Evolutionary conservation across 2,113 vertebrate genomes (phyloP).

Genomic region (Neotragus moschatus): DNA sequence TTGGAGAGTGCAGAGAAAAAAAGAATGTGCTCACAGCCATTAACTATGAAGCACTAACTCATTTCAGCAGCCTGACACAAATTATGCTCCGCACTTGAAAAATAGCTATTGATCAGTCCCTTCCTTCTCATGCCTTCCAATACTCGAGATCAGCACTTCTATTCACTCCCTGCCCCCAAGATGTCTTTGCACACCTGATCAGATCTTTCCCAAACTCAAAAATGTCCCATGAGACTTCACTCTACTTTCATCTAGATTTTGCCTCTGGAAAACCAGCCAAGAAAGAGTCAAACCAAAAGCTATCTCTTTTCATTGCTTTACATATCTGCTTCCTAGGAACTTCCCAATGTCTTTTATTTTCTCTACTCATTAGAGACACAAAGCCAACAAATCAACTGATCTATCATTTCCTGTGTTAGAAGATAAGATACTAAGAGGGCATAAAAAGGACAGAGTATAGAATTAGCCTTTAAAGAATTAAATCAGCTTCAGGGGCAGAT

Average conservation of each 20-base stretch:
- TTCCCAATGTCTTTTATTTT: conserved; percentile 73
- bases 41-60: conserved; percentile 66
- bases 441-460: conserved; percentile 49
- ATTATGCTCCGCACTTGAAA: conserved; percentile 62
- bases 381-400: conserved; percentile 77
- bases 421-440: conserved; percentile 74
- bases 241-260: conserved; percentile 50
- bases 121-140: conserved; percentile 51
- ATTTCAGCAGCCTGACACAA: conserved; percentile 63
- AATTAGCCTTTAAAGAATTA: conserved; percentile 67
- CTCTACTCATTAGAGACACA: conserved; percentile 69
- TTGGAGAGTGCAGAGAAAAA: conserved; percentile 34
- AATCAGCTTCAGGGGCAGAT: conserved; percentile 29
- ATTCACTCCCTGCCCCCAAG: background rate
- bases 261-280: conserved; percentile 49
- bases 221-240: background rate
- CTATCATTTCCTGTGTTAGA: conserved; percentile 60
- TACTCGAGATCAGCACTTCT: conserved; percentile 62
- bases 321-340: conserved; percentile 52
- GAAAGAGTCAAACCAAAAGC: background rate
- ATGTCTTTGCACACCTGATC: background rate
- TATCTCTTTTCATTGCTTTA: conserved; percentile 47
- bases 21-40: conserved; percentile 48
- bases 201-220: background rate
- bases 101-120: conserved; percentile 69